Conservation (phyloP, 2,797 vertebrate species). For the Anabacerthia variegaticeps region DNA sequence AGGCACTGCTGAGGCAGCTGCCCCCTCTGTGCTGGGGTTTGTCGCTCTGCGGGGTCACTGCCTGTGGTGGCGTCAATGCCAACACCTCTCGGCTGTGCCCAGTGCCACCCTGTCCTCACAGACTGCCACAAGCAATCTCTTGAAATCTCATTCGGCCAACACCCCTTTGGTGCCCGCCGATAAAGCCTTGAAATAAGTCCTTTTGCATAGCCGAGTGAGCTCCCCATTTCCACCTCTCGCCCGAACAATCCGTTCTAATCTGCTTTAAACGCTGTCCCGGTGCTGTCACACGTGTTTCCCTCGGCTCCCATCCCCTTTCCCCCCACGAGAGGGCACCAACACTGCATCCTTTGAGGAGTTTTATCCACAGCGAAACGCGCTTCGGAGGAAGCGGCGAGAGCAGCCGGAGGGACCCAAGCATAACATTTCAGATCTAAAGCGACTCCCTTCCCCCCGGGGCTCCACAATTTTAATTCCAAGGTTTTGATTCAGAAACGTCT, state of each 20-base stretch:
- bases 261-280: neutral
- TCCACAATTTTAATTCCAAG: constrained; percentile 26
- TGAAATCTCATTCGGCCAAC: neutral
- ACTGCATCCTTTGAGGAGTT: constrained; percentile 39
- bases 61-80: accelerated
- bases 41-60: neutral
- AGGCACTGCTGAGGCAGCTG: neutral
- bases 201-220: neutral
- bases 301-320: neutral
- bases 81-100: neutral
- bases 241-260: neutral
- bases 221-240: neutral
- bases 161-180: neutral
- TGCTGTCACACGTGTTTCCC: neutral
- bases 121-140: neutral
- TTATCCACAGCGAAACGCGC: neutral
- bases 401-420: neutral
- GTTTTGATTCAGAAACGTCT: constrained; percentile 34
- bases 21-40: accelerated
- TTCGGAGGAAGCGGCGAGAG: constrained; percentile 9
- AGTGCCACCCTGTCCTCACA: neutral
- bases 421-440: neutral
- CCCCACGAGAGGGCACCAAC: constrained; percentile 77
- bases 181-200: neutral
- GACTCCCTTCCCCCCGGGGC: neutral